phyloP scores from a whole-genome alignment of 2,113 vertebrate genomes.

The Gymnogyps californianus region DNA sequence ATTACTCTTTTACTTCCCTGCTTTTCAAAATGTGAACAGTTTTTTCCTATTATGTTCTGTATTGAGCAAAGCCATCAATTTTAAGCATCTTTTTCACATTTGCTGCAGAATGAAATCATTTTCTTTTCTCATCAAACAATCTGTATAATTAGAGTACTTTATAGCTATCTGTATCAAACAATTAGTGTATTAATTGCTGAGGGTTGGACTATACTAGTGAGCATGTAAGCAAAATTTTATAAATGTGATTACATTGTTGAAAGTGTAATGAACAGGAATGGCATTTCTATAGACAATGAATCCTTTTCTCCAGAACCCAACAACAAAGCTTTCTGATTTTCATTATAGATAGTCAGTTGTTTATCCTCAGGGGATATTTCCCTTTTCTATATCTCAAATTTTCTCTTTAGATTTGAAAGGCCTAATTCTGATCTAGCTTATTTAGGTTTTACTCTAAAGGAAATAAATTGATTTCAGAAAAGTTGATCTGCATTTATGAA shows the following conservation, averaged over 20 bases:
- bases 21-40: constrained; percentile 53
- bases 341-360: constrained; percentile 71
- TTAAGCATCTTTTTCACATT: constrained; percentile 40
- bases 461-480: background rate
- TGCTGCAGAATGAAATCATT: constrained; percentile 60
- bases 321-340: constrained; percentile 69
- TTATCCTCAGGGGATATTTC: constrained; percentile 36
- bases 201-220: constrained; percentile 1
- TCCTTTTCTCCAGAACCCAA: constrained; percentile 8
- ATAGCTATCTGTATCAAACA: constrained; percentile 59
- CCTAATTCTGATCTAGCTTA: background rate
- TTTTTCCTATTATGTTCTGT: constrained; percentile 51
- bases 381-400: constrained; percentile 23
- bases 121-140: constrained; percentile 69
- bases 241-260: constrained; percentile 64
- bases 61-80: constrained; percentile 47
- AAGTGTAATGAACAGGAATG: constrained; percentile 58
- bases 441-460: background rate
- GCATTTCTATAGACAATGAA: constrained; percentile 62
- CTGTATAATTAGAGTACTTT: constrained; percentile 61
- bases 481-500: background rate
- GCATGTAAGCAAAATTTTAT: constrained; percentile 61
- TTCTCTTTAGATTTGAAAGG: constrained; percentile 22
- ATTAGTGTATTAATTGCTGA: constrained; percentile 68
- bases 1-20: constrained; percentile 35